A percentile compares a stretch with the other conserved stretches of the same genome.
These are phyloP conservation scores for Tyrannus savana DNA, from an alignment of 2,113 vertebrate species.

Conservation along the genomic window DNA sequence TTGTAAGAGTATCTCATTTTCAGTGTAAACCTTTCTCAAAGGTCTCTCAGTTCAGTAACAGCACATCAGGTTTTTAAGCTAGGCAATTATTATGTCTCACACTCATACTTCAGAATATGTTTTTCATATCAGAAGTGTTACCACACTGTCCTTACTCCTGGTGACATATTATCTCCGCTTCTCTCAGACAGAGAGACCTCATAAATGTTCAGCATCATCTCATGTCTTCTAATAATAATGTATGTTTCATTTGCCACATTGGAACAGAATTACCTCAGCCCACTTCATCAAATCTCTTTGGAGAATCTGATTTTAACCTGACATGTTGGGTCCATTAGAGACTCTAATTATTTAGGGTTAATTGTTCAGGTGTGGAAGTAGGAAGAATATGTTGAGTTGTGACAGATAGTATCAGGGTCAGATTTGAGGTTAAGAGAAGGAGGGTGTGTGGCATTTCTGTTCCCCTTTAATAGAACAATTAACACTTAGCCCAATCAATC, in stretches of 20 bases:
- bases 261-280: constrained; percentile 59
- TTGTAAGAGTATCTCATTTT: background rate
- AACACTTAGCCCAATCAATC: constrained; percentile 46
- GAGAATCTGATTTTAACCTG: constrained; percentile 38
- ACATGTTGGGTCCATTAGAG: constrained; percentile 38
- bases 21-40: background rate
- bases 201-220: constrained; percentile 21
- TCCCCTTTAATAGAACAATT: constrained; percentile 58
- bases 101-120: background rate
- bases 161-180: background rate
- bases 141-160: background rate
- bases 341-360: constrained; percentile 54
- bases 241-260: constrained; percentile 23
- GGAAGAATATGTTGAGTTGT: constrained; percentile 17
- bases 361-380: constrained; percentile 26
- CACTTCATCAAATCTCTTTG: constrained; percentile 42
- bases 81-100: background rate
- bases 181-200: background rate
- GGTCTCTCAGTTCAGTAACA: background rate
- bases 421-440: constrained; percentile 8
- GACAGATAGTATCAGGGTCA: constrained; percentile 17
- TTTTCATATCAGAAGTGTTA: background rate
- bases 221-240: constrained; percentile 11
- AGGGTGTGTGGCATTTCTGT: background rate
- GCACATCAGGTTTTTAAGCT: background rate